phyloP scores from a whole-genome alignment of 2,113 vertebrate species.

The Brevimyrus niger region DNA sequence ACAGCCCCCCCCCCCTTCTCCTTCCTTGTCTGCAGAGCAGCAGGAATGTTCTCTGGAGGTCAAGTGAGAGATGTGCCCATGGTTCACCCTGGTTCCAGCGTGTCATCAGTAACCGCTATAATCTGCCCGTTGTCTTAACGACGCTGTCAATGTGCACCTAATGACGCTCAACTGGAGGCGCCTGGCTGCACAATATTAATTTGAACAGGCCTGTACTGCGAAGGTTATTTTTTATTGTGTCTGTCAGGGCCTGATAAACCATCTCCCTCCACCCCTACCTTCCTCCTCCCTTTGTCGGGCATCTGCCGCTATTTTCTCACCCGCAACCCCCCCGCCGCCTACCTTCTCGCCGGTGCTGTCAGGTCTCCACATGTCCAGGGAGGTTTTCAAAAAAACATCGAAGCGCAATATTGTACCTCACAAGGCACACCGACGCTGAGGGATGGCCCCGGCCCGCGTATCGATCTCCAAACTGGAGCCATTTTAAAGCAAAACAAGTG shows the following conservation, averaged over 20 bases:
- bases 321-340: too few relatives aligned
- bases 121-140: slow-evolving; percentile 62
- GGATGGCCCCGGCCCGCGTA: slow-evolving; percentile 58
- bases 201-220: slow-evolving; percentile 48
- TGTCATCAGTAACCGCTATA: slow-evolving; percentile 55
- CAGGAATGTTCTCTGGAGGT: slow-evolving; percentile 44
- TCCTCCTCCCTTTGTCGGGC: slow-evolving; percentile 40
- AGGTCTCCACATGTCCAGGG: slow-evolving; percentile 26
- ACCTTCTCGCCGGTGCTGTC: slow-evolving; percentile 25
- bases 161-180: slow-evolving; percentile 53
- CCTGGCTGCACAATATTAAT: slow-evolving; percentile 65
- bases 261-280: slow-evolving; percentile 37
- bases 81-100: slow-evolving; percentile 36
- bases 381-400: slow-evolving; percentile 6
- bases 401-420: slow-evolving; percentile 53
- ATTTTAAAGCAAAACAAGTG: slow-evolving; percentile 74
- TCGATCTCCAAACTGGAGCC: slow-evolving; percentile 76
- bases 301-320: too few relatives aligned
- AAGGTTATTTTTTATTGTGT: slow-evolving; percentile 69
- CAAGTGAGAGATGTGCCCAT: slow-evolving; percentile 42
- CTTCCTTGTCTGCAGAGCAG: slow-evolving; percentile 18
- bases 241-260: slow-evolving; percentile 66
- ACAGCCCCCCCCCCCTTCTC: background rate
- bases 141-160: slow-evolving; percentile 58
- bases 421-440: slow-evolving; percentile 56